phyloP scores from a whole-genome alignment of 2,888 invertebrate species.

The Nemoura dubitans region DNA sequence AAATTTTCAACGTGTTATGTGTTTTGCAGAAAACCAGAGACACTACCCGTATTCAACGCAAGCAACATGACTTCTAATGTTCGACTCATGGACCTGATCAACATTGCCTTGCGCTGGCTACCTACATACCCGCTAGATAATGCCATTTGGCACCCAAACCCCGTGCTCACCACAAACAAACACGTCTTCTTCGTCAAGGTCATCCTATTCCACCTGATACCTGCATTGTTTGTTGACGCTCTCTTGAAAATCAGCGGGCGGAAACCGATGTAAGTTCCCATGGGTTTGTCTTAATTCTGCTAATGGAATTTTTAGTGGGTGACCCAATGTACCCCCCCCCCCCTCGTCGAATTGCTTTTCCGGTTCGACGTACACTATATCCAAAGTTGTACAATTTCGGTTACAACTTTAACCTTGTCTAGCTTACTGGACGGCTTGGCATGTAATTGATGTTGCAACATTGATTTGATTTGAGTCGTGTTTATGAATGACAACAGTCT shows the following conservation, averaged over 20 bases:
- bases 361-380: too few species aligned
- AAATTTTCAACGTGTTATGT: background rate
- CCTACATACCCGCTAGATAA: background rate
- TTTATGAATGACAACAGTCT: too few species aligned
- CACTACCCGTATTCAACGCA: slow-evolving; percentile 72
- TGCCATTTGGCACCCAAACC: background rate
- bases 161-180: background rate
- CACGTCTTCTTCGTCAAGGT: slow-evolving; percentile 52
- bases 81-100: background rate
- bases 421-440: too few species aligned
- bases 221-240: slow-evolving; percentile 69
- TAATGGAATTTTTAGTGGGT: too few species aligned
- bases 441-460: too few species aligned
- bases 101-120: background rate
- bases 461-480: too few species aligned
- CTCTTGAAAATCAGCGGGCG: slow-evolving; percentile 67
- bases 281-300: too few species aligned
- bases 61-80: slow-evolving; percentile 67
- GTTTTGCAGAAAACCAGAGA: background rate
- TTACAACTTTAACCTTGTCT: too few species aligned
- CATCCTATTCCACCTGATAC: slow-evolving; percentile 69
- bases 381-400: too few species aligned
- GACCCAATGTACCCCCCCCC: too few species aligned
- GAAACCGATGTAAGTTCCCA: slow-evolving; percentile 67
- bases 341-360: too few species aligned